Evolutionary conservation across 2,888 invertebrate genomes (phyloP).

Genomic region (Pedicia rivosa): DNA sequence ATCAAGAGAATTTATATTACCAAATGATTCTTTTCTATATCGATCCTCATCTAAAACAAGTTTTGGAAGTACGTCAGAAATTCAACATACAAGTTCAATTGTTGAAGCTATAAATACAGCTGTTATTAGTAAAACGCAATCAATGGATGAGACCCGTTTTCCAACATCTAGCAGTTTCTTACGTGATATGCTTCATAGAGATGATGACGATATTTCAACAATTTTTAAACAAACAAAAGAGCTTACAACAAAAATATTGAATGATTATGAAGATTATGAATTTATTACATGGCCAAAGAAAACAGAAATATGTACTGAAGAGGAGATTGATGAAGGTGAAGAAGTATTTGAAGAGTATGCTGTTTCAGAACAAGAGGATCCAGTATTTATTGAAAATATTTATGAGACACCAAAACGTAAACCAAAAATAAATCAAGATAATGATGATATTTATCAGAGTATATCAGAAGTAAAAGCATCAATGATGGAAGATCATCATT

Average conservation of each 20-base stretch:
- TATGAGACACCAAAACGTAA: constrained; percentile 3
- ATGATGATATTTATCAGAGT: constrained; percentile 25
- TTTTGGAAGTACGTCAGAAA: constrained; percentile 7
- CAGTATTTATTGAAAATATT: constrained; percentile 1
- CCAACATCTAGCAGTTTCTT: neutral
- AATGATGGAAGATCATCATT: constrained; percentile 4
- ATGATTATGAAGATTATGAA: constrained; percentile 2
- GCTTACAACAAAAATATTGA: neutral
- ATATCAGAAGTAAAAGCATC: constrained; percentile 19
- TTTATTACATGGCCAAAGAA: neutral
- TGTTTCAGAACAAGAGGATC: neutral
- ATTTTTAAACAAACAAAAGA: constrained; percentile 3
- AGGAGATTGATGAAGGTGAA: neutral
- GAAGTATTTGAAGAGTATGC: neutral
- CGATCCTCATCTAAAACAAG: constrained; percentile 30
- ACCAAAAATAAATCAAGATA: no score
- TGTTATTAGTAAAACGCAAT: constrained; percentile 18
- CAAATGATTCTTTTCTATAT: constrained; percentile 52
- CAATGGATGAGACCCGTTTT: constrained; percentile 12
- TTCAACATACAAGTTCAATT: constrained; percentile 13
- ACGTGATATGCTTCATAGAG: neutral
- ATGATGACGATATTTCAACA: neutral
- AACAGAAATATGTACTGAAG: neutral
- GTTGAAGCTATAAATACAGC: constrained; percentile 26
- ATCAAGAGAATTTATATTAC: constrained; percentile 33